A percentile compares a stretch with the other conserved stretches of the same genome.
These are phyloP conservation scores for Clavelina lepadiformis DNA, from an alignment of 23 tunicate species.

Conservation along the genomic window DNA sequence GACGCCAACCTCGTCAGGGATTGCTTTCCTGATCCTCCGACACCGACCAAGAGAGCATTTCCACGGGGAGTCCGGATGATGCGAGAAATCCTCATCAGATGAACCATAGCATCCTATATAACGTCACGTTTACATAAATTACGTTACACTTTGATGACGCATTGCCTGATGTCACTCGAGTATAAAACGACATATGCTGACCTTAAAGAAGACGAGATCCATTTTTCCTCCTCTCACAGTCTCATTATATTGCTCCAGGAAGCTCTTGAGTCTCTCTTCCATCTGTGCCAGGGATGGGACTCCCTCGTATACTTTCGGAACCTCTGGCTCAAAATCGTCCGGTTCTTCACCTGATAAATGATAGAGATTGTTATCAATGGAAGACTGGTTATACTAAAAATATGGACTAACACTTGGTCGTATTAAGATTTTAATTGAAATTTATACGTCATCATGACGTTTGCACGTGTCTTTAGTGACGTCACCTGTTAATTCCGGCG, in stretches of 20 bases:
- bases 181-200: too few relatives aligned
- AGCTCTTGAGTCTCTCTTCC: constrained; percentile 50
- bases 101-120: constrained; percentile 65
- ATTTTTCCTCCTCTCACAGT: constrained; percentile 85
- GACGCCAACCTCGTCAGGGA: constrained; percentile 74
- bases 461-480: neutral
- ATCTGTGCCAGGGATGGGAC: constrained; percentile 22
- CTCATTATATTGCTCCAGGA: constrained; percentile 73
- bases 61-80: constrained; percentile 86
- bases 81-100: constrained; percentile 75
- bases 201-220: constrained; percentile 88
- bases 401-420: neutral
- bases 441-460: too few relatives aligned
- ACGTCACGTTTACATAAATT: neutral
- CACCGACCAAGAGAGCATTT: constrained; percentile 80
- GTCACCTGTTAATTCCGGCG: constrained; percentile 78
- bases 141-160: neutral
- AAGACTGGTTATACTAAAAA: neutral
- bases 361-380: neutral
- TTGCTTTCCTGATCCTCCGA: constrained; percentile 88
- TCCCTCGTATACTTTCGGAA: constrained; percentile 71
- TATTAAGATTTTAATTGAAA: neutral
- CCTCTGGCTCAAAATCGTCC: constrained; percentile 73
- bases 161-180: neutral
- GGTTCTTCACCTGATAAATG: constrained; percentile 64